phyloP scores from a whole-genome alignment of 2,797 vertebrate genomes.

The Prunella strophiata region DNA sequence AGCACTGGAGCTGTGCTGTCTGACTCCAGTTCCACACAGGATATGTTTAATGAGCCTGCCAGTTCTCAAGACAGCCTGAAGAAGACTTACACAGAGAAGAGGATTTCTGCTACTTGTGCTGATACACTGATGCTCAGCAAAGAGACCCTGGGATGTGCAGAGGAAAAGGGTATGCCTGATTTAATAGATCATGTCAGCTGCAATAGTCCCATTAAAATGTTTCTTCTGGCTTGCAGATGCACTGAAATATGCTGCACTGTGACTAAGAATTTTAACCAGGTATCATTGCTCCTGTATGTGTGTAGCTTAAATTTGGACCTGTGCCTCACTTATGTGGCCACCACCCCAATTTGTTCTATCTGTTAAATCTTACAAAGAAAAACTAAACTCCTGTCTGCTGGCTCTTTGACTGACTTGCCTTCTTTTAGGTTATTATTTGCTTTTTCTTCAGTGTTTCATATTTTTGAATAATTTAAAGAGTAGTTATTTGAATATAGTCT shows the following conservation, averaged over 20 bases:
- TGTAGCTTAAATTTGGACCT: not conserved
- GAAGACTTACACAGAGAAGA: constrained; percentile 85
- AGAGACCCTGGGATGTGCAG: constrained; percentile 78
- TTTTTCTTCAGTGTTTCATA: not conserved
- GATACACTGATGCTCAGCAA: constrained; percentile 81
- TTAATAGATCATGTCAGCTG: not conserved
- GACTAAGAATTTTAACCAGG: not conserved
- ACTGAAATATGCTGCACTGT: not conserved
- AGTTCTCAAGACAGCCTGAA: constrained; percentile 90
- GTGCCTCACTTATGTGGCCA: not conserved
- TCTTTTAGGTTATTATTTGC: not conserved
- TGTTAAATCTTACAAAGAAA: not conserved
- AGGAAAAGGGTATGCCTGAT: constrained; percentile 83
- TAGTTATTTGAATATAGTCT: not conserved
- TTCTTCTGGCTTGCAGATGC: not conserved
- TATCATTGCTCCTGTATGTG: not conserved
- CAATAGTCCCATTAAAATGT: not conserved
- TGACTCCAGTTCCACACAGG: constrained; percentile 98
- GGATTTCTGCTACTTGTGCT: constrained; percentile 56
- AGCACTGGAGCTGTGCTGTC: constrained; percentile 92
- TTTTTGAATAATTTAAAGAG: not conserved
- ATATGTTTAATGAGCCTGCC: constrained; percentile 90
- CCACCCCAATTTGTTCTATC: not conserved
- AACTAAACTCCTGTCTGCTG: not conserved
- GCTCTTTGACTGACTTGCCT: not conserved